These are phyloP conservation scores for Bradysia coprophila DNA, from an alignment of 1,140 invertebrate species.

Conservation along the genomic window DNA sequence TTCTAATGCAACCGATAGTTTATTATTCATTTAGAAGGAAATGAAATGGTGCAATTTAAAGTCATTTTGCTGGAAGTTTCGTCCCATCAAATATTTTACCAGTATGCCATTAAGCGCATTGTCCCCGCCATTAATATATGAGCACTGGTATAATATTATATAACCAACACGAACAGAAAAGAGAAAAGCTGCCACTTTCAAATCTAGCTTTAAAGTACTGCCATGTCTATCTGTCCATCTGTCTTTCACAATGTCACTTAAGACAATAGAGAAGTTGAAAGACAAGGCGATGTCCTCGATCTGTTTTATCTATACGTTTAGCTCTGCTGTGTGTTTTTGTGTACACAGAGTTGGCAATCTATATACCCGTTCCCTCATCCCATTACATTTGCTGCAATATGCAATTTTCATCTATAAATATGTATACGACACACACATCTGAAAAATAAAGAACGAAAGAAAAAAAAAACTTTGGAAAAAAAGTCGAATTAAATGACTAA, in stretches of 20 bases:
- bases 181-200: not conserved
- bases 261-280: conserved; percentile 2
- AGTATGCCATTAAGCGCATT: not conserved
- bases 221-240: conserved; percentile 2
- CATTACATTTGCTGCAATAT: too few species aligned
- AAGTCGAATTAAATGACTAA: not conserved
- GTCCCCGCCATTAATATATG: not conserved
- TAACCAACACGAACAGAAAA: not conserved
- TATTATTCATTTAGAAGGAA: too few species aligned
- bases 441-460: not conserved
- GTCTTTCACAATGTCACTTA: conserved; percentile 2
- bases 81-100: not conserved
- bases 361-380: too few species aligned
- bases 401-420: too few species aligned
- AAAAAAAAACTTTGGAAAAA: not conserved
- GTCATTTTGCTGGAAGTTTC: not conserved
- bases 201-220: not conserved
- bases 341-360: too few species aligned
- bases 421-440: not conserved
- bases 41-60: too few species aligned
- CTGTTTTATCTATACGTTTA: too few species aligned
- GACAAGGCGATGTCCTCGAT: conserved; percentile 1
- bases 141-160: not conserved
- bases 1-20: too few species aligned
- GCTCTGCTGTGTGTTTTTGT: too few species aligned